Base-by-base conservation (phyloP, 92 coral and sea anemone genomes). In the Epizoanthus illoricatus region DNA sequence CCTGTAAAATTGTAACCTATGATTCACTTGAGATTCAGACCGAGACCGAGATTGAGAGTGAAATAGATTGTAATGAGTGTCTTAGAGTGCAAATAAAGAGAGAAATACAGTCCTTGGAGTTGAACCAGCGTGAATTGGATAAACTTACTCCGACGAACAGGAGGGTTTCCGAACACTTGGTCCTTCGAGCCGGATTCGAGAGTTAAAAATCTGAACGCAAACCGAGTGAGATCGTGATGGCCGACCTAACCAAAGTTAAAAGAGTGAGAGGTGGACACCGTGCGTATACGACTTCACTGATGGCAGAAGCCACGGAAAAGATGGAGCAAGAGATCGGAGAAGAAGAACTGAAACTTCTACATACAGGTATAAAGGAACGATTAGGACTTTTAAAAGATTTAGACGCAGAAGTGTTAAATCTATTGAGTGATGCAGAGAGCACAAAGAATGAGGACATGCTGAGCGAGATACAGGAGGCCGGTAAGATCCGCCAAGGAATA, bases 341-440 rank as follows among this genome's bases (percentile, higher is more conserved):
- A 75, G 69, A 75, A 60, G 49, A 28, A 58, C 69, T 61, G 55
- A 75, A 75, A 40, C 55, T 75, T 59, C 69, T 59, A 7, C 40
- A n/a, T 57, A 75, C 81, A 39, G 81, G 81, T 54, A 49, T 75
- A 7, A 61, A 75, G 58, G 81, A 75, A 41, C 69, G 69, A 6
- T 33, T 36, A 42, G 81, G 58, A 75, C 61, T 61, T 39, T 61
- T 75, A 9, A 75, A 75, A 60, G 81, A 59, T 3, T 55, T 75
- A 17, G 69, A 67, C 17, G 49, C 47, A 21, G 18, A 71, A 56
- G 11, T 42, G 28, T 18, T 75, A 33, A 67, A 75, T 8, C 36
- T 75, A 60, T 1, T 58, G 13, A 24, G 79, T 19, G 57, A 43
- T 28, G 81, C 18, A 9, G 81, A 75, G 21, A 59, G 15, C 11